These are phyloP conservation scores for Noctuana brunneofusca DNA, from an alignment of 2,888 invertebrate genomes.

Conservation along the genomic window DNA sequence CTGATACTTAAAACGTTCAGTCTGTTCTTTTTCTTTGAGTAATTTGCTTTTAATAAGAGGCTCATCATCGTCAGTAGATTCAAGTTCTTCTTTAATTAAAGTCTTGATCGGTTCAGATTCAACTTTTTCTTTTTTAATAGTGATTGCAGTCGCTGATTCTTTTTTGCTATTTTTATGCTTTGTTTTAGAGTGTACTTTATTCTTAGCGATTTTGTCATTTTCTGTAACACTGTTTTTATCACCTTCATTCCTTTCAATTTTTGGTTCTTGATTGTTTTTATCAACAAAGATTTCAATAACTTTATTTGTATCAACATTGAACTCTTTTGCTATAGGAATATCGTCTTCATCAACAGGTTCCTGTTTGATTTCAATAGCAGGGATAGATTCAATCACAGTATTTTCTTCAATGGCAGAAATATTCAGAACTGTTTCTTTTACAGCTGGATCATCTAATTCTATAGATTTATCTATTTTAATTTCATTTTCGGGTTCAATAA, in stretches of 20 bases:
- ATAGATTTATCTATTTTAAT: slow-evolving; percentile 43
- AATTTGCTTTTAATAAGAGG: slow-evolving; percentile 73
- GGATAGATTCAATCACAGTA: slow-evolving; percentile 2
- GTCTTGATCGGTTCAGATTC: slow-evolving; percentile 50
- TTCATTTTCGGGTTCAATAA: slow-evolving; percentile 52
- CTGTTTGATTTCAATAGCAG: slow-evolving; percentile 49
- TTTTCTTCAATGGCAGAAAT: not conserved
- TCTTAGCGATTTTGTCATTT: slow-evolving; percentile 51
- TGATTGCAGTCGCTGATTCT: slow-evolving; percentile 40
- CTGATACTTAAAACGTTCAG: slow-evolving; percentile 66
- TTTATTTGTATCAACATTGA: not conserved
- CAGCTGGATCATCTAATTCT: not conserved
- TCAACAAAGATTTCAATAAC: not conserved
- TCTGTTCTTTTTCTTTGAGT: slow-evolving; percentile 68
- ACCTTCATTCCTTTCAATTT: slow-evolving; percentile 48
- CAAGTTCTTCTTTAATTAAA: slow-evolving; percentile 63
- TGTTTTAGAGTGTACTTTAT: slow-evolving; percentile 47
- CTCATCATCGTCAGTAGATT: slow-evolving; percentile 74
- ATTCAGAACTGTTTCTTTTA: slow-evolving; percentile 15
- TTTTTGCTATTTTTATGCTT: slow-evolving; percentile 53
- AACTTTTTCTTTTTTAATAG: slow-evolving; percentile 53
- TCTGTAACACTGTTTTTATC: slow-evolving; percentile 55
- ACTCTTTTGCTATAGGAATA: slow-evolving; percentile 31
- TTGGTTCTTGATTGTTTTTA: slow-evolving; percentile 43
- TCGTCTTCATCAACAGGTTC: slow-evolving; percentile 71